Conservation (phyloP, 2,113 vertebrate species). For the Malurus alboscapulatus region DNA sequence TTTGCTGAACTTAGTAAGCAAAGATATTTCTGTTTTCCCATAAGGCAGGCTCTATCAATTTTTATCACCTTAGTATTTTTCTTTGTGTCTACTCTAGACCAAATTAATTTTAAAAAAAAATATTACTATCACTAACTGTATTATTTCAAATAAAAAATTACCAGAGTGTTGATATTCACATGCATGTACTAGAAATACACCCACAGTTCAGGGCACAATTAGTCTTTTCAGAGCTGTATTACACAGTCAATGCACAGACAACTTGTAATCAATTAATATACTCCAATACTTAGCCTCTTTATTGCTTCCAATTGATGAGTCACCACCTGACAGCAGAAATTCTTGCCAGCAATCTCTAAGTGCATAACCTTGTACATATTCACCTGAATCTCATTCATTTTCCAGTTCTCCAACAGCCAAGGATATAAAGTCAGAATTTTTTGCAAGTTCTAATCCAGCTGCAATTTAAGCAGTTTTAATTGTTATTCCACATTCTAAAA, state of each 20-base stretch:
- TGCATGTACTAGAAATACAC: neutral
- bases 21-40: neutral
- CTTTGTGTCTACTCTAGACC: neutral
- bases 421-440: neutral
- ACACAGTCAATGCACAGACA: neutral
- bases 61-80: neutral
- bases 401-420: neutral
- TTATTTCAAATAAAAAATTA: neutral
- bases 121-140: neutral
- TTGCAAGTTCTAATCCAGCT: neutral
- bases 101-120: neutral
- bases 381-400: neutral
- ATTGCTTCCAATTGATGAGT: neutral
- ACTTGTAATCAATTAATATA: neutral
- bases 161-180: neutral
- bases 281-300: neutral
- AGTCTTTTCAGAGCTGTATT: neutral
- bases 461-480: neutral
- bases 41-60: neutral
- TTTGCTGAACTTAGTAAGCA: neutral
- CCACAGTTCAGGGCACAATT: neutral
- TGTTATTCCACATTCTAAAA: neutral
- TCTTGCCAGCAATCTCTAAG: neutral
- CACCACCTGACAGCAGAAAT: neutral
- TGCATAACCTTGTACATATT: neutral